Conservation (phyloP, 2,797 vertebrate species). For the Gallinago solitaria region DNA sequence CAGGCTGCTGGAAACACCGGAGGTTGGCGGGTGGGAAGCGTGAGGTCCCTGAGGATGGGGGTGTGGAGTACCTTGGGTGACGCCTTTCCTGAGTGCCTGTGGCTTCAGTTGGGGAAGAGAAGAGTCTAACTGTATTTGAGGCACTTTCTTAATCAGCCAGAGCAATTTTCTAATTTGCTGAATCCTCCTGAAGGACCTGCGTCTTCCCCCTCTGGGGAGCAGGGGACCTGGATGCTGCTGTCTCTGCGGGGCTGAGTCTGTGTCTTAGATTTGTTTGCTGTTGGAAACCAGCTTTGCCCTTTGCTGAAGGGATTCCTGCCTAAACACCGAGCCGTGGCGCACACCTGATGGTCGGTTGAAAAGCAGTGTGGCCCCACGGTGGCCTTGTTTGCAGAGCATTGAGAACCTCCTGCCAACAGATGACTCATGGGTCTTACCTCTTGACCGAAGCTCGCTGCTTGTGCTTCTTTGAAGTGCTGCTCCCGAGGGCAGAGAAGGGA, state of each 20-base stretch:
- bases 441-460: neutral
- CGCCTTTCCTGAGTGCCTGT: neutral
- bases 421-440: neutral
- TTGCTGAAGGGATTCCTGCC: neutral
- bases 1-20: neutral
- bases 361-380: neutral
- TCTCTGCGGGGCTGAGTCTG: neutral
- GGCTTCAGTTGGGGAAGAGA: neutral
- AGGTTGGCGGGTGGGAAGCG: neutral
- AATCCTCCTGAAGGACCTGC: neutral
- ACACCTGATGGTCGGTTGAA: neutral
- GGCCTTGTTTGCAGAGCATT: neutral
- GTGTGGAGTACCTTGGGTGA: neutral
- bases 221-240: neutral
- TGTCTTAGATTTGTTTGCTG: neutral
- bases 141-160: neutral
- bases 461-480: neutral
- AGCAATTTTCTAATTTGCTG: neutral
- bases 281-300: neutral
- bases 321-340: neutral
- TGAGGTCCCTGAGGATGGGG: neutral
- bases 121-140: neutral
- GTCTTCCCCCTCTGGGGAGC: fast-evolving
- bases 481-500: neutral
- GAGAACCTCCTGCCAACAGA: neutral